A percentile compares a stretch with the other conserved stretches of the same genome.
Evolutionary conservation across 2,113 vertebrate species (phyloP).

Genomic region (Atlantisia rogersi): DNA sequence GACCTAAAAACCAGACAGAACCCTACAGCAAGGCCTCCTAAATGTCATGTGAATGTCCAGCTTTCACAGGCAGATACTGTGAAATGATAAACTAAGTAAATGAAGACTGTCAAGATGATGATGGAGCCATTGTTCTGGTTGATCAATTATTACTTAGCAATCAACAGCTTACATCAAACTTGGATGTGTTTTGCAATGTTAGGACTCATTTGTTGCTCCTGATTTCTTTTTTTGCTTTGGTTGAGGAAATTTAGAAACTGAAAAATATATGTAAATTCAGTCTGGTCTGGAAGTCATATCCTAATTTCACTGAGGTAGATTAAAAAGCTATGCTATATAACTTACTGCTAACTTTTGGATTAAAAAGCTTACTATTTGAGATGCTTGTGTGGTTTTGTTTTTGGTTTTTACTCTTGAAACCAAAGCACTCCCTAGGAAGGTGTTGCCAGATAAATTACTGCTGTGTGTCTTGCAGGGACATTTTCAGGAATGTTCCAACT

Average conservation of each 20-base stretch:
- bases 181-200: background rate
- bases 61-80: background rate
- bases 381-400: background rate
- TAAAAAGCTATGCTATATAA: background rate
- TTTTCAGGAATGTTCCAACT: conserved; percentile 28
- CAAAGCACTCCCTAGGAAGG: background rate
- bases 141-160: background rate
- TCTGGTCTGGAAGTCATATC: background rate
- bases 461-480: background rate
- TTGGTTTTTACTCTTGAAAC: background rate
- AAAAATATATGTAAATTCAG: background rate
- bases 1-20: background rate
- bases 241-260: background rate
- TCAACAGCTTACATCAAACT: background rate
- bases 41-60: background rate
- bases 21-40: background rate
- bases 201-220: background rate
- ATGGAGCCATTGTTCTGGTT: background rate
- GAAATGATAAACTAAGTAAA: background rate
- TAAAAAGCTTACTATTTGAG: background rate
- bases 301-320: background rate
- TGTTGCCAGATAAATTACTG: background rate
- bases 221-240: background rate
- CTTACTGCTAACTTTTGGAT: background rate
- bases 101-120: background rate